phyloP scores from a whole-genome alignment of 2,113 vertebrate species.

The Indicator indicator region DNA sequence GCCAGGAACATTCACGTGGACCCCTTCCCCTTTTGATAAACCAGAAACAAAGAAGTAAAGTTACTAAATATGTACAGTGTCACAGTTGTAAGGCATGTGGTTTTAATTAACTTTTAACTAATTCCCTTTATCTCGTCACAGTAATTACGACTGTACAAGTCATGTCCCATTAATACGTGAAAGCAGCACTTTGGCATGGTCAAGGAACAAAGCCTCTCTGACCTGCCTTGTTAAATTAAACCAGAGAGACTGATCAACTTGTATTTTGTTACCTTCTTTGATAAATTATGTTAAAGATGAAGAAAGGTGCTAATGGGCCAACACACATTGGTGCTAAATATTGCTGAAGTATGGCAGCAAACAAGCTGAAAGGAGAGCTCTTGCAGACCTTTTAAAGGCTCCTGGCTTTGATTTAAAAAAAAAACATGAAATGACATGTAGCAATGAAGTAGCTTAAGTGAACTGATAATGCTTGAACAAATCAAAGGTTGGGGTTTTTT shows the following conservation, averaged over 20 bases:
- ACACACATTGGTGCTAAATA: not conserved
- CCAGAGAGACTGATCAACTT: conserved; percentile 57
- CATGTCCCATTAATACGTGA: conserved; percentile 71
- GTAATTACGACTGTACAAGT: conserved; percentile 71
- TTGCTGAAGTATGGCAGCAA: conserved; percentile 19
- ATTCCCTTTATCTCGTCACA: conserved; percentile 77
- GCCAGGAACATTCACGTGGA: conserved; percentile 14
- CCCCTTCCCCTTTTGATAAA: conserved; percentile 29
- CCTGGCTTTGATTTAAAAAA: not conserved
- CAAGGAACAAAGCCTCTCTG: conserved; percentile 63
- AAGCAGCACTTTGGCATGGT: conserved; percentile 63
- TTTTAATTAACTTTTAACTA: conserved; percentile 80
- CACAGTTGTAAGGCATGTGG: conserved; percentile 59
- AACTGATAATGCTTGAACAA: not conserved
- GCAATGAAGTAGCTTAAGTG: not conserved
- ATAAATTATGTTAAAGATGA: conserved; percentile 68
- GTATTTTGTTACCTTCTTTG: conserved; percentile 58
- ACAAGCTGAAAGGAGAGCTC: conserved; percentile 18
- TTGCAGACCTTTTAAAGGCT: not conserved
- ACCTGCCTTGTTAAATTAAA: conserved; percentile 73
- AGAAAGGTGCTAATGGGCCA: conserved; percentile 38
- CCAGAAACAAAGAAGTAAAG: conserved; percentile 52
- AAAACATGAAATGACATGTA: not conserved
- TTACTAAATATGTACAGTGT: conserved; percentile 48
- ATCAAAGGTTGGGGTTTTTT: not conserved